Base-by-base conservation (phyloP, 2,888 invertebrate genomes). In the Scaptomyza polygonia region DNA sequence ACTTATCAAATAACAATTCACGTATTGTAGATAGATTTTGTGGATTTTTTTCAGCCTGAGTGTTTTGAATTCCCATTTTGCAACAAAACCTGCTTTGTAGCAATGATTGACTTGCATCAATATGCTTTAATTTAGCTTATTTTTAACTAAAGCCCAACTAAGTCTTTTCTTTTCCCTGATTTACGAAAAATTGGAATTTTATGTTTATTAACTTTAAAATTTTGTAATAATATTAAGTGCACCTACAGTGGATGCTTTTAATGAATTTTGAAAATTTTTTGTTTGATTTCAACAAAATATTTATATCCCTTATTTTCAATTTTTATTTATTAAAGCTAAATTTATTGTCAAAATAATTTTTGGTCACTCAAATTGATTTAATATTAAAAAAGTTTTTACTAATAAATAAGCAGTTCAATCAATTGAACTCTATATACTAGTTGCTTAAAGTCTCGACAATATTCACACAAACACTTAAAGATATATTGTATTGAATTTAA, bases 101-200 rank as follows among this genome's bases (percentile, higher is more conserved):
- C 5, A 2, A n/a, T 74, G 70, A 71, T 62, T 69, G 75, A 74
- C 69, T 69, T 55, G 47, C 14, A n/a, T 8, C 4, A 25, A 40
- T 40, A 18, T 21, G 21, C 21, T 21, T 21, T 3, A 21, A 3
- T 21, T 21, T 3, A 4, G 21, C 4, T 21, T 21, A 21, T 21
- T 21, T 21, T 4, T 4, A 21, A 21, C 21, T 21, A 4, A 4
- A 21, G 4, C 2, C 4, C 21, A 21, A 21, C 21, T 21, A 21
- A 21, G 21, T 4, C 4, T 21, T 21, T 3, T 21, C 1, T 21
- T 2, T 21, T 21, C n/a, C n/a, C n/a, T n/a, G n/a, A n/a, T n/a
- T n/a, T n/a, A n/a, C n/a, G n/a, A n/a, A n/a, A n/a, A n/a, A n/a
- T n/a, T n/a, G n/a, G n/a, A n/a, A n/a, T n/a, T n/a, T n/a, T n/a